Evolutionary conservation across 2,797 vertebrate species (phyloP).

Genomic region (Pseudocheirus occidentalis): DNA sequence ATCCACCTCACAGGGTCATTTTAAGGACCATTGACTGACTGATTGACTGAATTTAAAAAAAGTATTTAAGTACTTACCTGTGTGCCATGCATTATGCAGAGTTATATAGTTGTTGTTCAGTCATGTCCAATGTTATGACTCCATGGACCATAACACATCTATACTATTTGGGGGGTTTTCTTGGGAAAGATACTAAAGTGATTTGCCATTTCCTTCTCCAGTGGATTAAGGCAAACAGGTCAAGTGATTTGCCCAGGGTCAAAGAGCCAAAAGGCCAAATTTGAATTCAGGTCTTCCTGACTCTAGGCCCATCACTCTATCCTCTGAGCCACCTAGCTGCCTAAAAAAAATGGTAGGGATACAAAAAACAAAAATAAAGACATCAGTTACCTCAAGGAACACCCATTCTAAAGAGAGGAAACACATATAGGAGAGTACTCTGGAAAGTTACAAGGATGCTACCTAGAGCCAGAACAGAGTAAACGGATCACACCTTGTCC

Average conservation of each 20-base stretch:
- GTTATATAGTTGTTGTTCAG: not conserved
- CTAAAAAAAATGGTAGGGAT: too few species aligned
- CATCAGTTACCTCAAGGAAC: too few species aligned
- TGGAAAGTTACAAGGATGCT: too few species aligned
- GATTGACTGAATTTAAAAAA: not conserved
- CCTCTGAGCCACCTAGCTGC: too few species aligned
- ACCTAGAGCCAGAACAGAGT: too few species aligned
- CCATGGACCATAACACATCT: not conserved
- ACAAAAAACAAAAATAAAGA: too few species aligned
- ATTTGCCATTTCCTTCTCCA: not conserved
- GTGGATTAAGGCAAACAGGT: not conserved
- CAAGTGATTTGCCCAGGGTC: not conserved
- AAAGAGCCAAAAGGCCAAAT: not conserved
- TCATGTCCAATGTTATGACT: not conserved
- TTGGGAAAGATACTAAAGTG: not conserved
- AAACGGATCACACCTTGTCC: too few species aligned
- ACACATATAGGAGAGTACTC: not conserved
- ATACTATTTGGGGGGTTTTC: not conserved
- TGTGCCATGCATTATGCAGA: not conserved
- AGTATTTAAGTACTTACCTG: not conserved
- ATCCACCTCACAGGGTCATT: not conserved
- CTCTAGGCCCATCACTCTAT: too few species aligned
- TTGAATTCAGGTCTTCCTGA: too few species aligned
- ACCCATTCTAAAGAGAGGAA: not conserved
- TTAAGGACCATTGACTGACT: not conserved